These are phyloP conservation scores for Pristionchus japonicus DNA, from an alignment of 2,888 invertebrate genomes.

Conservation along the genomic window DNA sequence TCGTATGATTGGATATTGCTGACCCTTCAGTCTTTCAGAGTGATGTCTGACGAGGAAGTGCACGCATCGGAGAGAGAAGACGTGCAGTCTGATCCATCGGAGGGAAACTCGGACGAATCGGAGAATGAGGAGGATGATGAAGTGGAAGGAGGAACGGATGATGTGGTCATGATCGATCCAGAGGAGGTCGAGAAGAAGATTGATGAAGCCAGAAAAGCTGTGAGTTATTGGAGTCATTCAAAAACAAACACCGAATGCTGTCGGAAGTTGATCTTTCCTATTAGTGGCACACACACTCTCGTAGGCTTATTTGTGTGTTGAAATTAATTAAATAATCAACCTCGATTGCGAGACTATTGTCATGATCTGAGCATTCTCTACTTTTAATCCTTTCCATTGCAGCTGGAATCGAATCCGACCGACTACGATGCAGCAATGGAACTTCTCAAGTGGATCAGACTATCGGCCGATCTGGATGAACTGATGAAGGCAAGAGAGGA, in stretches of 20 bases:
- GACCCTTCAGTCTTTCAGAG: neutral
- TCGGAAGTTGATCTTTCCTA: too few species aligned
- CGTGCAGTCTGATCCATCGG: neutral
- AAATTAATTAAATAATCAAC: neutral
- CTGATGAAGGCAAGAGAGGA: slow-evolving; percentile 49
- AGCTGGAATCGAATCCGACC: slow-evolving; percentile 50
- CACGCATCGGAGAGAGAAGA: slow-evolving; percentile 2
- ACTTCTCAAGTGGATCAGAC: slow-evolving; percentile 48
- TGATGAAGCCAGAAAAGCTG: neutral
- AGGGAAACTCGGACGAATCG: neutral
- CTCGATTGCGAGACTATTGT: neutral
- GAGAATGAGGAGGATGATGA: slow-evolving; percentile 39
- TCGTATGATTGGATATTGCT: too few species aligned
- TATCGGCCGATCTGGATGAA: slow-evolving; percentile 57
- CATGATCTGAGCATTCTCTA: too few species aligned
- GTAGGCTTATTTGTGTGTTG: too few species aligned
- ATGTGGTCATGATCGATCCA: neutral
- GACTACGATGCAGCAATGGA: slow-evolving; percentile 48
- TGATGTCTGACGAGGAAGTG: slow-evolving; percentile 12
- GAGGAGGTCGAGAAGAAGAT: slow-evolving; percentile 45
- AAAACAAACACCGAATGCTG: too few species aligned
- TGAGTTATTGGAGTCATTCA: too few species aligned
- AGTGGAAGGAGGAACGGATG: neutral
- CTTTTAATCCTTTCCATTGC: slow-evolving; percentile 39
- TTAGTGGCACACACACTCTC: too few species aligned